phyloP scores from a whole-genome alignment of 2,888 invertebrate genomes.

The Mylabris sibirica region DNA sequence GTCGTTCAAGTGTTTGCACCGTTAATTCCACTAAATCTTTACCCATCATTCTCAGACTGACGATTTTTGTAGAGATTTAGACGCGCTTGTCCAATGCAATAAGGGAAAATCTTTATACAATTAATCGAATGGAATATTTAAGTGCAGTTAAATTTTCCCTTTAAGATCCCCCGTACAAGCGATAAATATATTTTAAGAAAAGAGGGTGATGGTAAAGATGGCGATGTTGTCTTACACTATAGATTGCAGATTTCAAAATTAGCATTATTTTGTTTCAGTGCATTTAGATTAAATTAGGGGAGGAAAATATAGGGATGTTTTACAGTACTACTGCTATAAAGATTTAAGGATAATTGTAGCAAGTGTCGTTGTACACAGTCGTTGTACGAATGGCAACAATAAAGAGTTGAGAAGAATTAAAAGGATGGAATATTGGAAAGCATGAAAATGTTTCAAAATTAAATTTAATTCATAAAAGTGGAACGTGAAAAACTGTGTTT shows the following conservation, averaged over 20 bases:
- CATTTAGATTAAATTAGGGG: conserved; percentile 26
- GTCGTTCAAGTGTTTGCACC: conserved; percentile 34
- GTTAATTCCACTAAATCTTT: conserved; percentile 35
- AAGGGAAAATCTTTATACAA: conserved; percentile 28
- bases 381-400: not conserved
- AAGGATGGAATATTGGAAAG: not conserved
- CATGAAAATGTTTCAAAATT: not conserved
- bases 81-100: conserved; percentile 30
- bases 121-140: conserved; percentile 38
- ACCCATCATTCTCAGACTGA: conserved; percentile 30
- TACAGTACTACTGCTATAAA: not conserved
- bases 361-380: not conserved
- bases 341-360: conserved; percentile 5
- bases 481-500: not conserved
- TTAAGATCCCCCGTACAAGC: conserved; percentile 24
- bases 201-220: not conserved
- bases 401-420: not conserved
- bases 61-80: conserved; percentile 27
- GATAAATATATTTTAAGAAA: conserved; percentile 7
- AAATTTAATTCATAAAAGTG: not conserved
- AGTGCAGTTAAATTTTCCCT: conserved; percentile 35
- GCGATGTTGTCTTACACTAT: conserved; percentile 25
- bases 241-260: conserved; percentile 34
- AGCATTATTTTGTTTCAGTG: conserved; percentile 33
- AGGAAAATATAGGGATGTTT: not conserved